Conservation (phyloP, 2,797 vertebrate genomes). For the Delichon dasypus region DNA sequence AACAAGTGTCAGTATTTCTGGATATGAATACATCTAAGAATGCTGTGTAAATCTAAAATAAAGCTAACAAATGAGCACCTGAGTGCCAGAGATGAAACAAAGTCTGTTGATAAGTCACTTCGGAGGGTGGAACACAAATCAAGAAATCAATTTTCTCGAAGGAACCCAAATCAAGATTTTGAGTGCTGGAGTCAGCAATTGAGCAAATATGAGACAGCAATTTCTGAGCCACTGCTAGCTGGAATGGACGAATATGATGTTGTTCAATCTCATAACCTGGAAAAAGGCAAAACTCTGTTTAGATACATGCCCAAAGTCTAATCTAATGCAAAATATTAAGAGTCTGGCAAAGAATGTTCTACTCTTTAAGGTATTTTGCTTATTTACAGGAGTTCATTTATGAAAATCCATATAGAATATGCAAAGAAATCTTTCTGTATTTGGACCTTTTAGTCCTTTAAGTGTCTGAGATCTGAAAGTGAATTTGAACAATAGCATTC, state of each 20-base stretch:
- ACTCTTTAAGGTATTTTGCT: background rate
- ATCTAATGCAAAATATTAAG: background rate
- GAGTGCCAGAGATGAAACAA: conserved; percentile 91
- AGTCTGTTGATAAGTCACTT: conserved; percentile 95
- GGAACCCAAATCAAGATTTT: conserved; percentile 95
- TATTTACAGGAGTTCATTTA: background rate
- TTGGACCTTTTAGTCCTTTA: background rate
- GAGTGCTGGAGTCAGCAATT: conserved; percentile 96
- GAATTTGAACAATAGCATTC: background rate
- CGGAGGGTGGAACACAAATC: conserved; percentile 93
- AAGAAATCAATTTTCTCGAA: conserved; percentile 97
- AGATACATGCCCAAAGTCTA: background rate
- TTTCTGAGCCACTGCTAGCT: conserved; percentile 95
- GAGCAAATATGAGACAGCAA: conserved; percentile 95
- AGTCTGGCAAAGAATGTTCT: background rate
- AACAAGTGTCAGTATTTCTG: background rate
- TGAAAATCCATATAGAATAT: background rate
- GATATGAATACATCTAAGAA: background rate
- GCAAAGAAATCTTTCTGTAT: background rate
- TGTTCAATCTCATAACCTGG: conserved; percentile 84
- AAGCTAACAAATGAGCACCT: conserved; percentile 76
- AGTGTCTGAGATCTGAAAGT: background rate
- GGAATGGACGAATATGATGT: conserved; percentile 86
- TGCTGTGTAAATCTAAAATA: background rate
- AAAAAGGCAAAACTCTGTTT: conserved; percentile 46